Base-by-base conservation (phyloP, 2,797 vertebrate genomes). In the Xiphophorus birchmanni region DNA sequence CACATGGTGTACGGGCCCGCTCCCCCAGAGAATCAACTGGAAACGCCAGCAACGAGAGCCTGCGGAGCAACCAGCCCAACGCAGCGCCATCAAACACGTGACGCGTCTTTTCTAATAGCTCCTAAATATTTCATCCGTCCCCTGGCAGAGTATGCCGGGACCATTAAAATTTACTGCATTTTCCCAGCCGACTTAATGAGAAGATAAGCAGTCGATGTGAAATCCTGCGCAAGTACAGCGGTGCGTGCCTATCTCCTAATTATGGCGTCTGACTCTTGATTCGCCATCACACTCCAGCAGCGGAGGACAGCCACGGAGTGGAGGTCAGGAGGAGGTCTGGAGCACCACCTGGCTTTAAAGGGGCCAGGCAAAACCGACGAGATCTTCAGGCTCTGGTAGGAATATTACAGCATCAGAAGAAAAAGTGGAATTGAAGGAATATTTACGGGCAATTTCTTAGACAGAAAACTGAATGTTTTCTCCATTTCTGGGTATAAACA, bases 141-240 rank as follows among this genome's bases (percentile, higher is more conserved):
- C 79, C 81, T 60, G 63, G 77, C 65, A 47, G 84, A 42, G 78
- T 85, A 75, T 89, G 78, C 81, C 76, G 79, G 88, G 89, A 86
- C 88, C 81, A 90, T 93, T 91, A 87, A 90, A 91, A 91, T 4
- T 72, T 80, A 82, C 90, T 82, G 85, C 86, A 91, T 90, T 92
- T 93, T 92, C 88, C 88, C 76, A 80, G 47, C 81, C 75, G 83
- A 82, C 89, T 90, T 93, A 94, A 93, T 93, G 89, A 94, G 92
- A 87, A 93, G 92, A 94, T 93, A 93, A 93, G 90, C 87, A 84
- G 82, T 85, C 84, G 85, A 90, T 91, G 90, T 87, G 84, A 93
- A 93, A 89, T 89, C 84, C 87, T 40, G 80, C 73, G 40, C 44
- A 78, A 88, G 89, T 76, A 35, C 83, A 86, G 86, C 40, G 37